Conservation (phyloP, 2,797 vertebrate genomes). For the Apogon talboti region DNA sequence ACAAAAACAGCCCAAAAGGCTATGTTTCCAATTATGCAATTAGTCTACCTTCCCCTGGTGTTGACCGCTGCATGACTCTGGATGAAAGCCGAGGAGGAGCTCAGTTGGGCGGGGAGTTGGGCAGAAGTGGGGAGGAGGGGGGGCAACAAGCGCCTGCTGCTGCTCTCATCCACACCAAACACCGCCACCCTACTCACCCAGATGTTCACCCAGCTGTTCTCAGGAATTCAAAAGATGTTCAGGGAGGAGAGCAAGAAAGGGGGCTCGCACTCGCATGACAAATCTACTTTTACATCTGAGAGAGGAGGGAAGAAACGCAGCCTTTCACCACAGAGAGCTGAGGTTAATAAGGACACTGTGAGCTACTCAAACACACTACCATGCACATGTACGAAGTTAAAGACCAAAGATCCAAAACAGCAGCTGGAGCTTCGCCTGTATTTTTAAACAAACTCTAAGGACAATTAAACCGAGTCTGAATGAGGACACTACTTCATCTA, state of each 20-base stretch:
- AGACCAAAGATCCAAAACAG: not conserved
- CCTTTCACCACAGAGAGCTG: not conserved
- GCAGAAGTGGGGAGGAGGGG: not conserved
- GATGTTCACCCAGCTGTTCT: conserved; percentile 76
- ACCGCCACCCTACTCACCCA: conserved; percentile 61
- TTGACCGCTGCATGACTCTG: conserved; percentile 56
- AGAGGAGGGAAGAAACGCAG: conserved; percentile 10
- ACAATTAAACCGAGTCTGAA: too few relatives aligned
- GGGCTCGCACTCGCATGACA: conserved; percentile 20
- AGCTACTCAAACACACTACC: not conserved
- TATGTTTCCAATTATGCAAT: conserved; percentile 58
- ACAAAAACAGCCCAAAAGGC: conserved; percentile 12
- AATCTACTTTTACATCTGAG: conserved; percentile 22
- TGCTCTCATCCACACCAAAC: conserved; percentile 37
- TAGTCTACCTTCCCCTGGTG: conserved; percentile 35
- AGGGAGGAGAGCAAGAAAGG: conserved; percentile 28
- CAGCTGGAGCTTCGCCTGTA: too few relatives aligned
- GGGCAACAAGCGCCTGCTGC: conserved; percentile 33
- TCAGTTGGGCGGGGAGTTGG: not conserved
- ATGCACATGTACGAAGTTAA: not conserved
- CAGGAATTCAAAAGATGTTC: conserved; percentile 59
- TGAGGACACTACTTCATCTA: too few relatives aligned
- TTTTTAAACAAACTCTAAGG: too few relatives aligned
- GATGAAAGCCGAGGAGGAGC: conserved; percentile 25
- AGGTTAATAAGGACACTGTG: conserved; percentile 5